Base-by-base conservation (phyloP, 1,140 invertebrate species). In the Drosophila burlai region DNA sequence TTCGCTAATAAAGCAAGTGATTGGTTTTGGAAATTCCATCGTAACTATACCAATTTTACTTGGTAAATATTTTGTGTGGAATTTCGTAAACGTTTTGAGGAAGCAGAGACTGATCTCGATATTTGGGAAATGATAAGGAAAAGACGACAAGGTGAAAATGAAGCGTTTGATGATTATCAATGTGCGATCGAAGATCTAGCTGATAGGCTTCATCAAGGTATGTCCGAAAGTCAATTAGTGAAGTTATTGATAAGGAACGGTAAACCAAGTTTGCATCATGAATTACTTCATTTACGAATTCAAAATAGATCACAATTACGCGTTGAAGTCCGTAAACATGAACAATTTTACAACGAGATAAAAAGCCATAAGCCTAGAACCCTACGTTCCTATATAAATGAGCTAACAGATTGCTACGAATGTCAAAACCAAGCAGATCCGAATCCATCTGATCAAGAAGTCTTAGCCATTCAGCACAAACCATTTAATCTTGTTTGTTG, bases 1-100 rank as follows among this genome's bases (percentile, higher is more conserved):
- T 21, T 21, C 21, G 18, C 18, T 46, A 40, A 40, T 46, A 46
- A 46, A n/a, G 11, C 18, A 21, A 46, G 50, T 8, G 29, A 36
- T 31, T 54, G 50, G 50, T 54, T 55, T 55, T 52, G 49, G 26
- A 31, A 52, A 52, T 52, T 18, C 16, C 26, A 31, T 16, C 26
- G 49, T n/a, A 52, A 31, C 24, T 5, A 52, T 52, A 52, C 26
- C 4, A 31, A 52, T 34, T 52, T 52, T 52, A 29, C 29, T 34
- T 52, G 26, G 49, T 4, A 52, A 18, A 31, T 18, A 16, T 52
- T 34, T 29, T 52, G 49, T 34, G 4, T 52, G 10, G 9, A 43
- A 43, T 43, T 43, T 43, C 6, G 11, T 18, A 47, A 47, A 15
- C 11, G 45, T 43, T 47, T 47, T 21, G 13, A 47, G 9, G 42